These are phyloP conservation scores for Morpho deidamia DNA, from an alignment of 2,888 invertebrate species.

Conservation along the genomic window DNA sequence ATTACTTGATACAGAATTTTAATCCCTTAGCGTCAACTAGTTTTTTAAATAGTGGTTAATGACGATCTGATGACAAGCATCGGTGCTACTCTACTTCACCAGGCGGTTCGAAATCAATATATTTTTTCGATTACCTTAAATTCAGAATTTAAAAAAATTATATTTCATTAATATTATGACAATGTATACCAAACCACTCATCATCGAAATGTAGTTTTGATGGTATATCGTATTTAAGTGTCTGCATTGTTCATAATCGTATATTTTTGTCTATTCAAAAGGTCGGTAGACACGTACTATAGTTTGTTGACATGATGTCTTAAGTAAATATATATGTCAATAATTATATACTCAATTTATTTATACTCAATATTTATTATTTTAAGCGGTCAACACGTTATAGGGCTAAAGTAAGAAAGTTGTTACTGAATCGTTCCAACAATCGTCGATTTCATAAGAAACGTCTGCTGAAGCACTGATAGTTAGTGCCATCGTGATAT, in stretches of 20 bases:
- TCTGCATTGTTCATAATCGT: neutral
- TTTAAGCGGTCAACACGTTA: slow-evolving; percentile 29
- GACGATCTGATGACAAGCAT: slow-evolving; percentile 4
- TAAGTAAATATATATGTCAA: slow-evolving; percentile 1
- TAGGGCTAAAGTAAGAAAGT: slow-evolving; percentile 26
- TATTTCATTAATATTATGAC: neutral
- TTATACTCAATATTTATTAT: slow-evolving; percentile 37
- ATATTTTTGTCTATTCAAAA: neutral
- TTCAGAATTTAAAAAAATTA: neutral
- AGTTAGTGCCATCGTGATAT: slow-evolving; percentile 77
- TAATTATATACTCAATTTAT: slow-evolving; percentile 30
- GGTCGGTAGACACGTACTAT: slow-evolving; percentile 5
- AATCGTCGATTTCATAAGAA: slow-evolving; percentile 39
- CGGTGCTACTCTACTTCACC: slow-evolving; percentile 13
- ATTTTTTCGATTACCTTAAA: slow-evolving; percentile 1
- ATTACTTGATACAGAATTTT: too few relatives aligned
- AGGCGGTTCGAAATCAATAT: slow-evolving; percentile 4
- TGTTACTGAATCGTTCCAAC: slow-evolving; percentile 25
- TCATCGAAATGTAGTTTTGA: neutral
- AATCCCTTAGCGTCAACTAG: slow-evolving; percentile 1
- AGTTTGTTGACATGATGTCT: neutral
- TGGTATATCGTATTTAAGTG: neutral
- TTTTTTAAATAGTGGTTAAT: slow-evolving; percentile 3
- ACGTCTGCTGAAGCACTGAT: slow-evolving; percentile 70
- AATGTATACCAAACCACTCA: slow-evolving; percentile 1